Evolutionary conservation across 1,140 invertebrate genomes (phyloP), one percentile per base, ranked within the genome.

Genomic region (Papilio xuthus): DNA sequence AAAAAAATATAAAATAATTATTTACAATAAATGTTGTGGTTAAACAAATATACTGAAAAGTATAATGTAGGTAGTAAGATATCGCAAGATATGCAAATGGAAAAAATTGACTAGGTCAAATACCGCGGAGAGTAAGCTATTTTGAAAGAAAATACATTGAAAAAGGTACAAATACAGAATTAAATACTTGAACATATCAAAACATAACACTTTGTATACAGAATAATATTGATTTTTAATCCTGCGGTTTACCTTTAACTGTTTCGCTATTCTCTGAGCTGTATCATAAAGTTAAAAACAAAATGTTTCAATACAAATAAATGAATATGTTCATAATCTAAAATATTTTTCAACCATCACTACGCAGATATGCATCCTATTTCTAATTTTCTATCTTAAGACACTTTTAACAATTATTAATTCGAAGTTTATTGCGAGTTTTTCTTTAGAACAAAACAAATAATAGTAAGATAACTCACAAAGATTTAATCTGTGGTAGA

Each of bases 91-190:
- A n/a, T n/a, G n/a, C n/a, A n/a, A n/a, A 53, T 53, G 8, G 1
- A 53, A 53, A 53, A 53, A n/a, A 53, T 53, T 53, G 50, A 53
- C 50, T 53, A 53, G 50, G 50, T 53, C 50, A 53, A 53, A 53
- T 53, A 53, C 50, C 18, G n/a, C 50, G 50, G 18, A 53, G 15
- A 50, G 18, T 53, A 53, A 2, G n/a, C 8, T 53, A 53, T 53
- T 53, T 53, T 53, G 18, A 7, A 53, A n/a, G n/a, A n/a, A 18
- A 20, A 20, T 53, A 53, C 44, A 47, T 47, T 47, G 12, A 20
- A 53, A 53, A 7, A 53, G 50, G n/a, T n/a, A 20, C 50, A 53
- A 53, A 20, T 20, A n/a, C 18, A 20, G 50, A 9, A 1, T 53
- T 53, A 53, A 53, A 53, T 53, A n/a, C 50, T 15, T 47, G 4